Percentiles rank a stretch among this genome's conserved stretches.
phyloP scores from a whole-genome alignment of 1,140 invertebrate genomes.

The Hormaphis cornu region DNA sequence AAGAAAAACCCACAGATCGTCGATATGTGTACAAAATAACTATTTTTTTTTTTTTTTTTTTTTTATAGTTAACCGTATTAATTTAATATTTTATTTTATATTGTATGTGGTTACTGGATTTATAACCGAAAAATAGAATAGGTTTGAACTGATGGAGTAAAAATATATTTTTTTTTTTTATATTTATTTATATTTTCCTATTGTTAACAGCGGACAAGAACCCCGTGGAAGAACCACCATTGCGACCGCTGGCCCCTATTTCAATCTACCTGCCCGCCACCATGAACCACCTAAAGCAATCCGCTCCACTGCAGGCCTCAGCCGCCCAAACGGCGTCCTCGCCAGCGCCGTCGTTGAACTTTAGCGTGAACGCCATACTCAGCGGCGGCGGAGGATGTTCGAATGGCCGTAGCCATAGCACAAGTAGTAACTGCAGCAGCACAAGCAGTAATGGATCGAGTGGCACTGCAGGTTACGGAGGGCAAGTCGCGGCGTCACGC shows the following conservation, averaged over 20 bases:
- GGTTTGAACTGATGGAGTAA: too few relatives aligned
- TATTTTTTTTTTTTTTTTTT: too few relatives aligned
- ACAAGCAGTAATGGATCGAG: background rate
- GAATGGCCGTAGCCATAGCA: background rate
- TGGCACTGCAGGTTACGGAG: background rate
- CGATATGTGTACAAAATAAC: too few relatives aligned
- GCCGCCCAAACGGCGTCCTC: background rate
- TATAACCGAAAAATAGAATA: too few relatives aligned
- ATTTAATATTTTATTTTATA: too few relatives aligned
- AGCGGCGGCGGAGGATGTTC: background rate
- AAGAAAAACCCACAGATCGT: too few relatives aligned
- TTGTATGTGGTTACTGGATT: too few relatives aligned
- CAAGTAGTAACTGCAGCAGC: background rate
- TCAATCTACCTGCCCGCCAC: background rate
- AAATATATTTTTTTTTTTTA: too few relatives aligned
- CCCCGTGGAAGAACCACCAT: background rate
- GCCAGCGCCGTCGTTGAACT: background rate
- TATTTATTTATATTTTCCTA: background rate
- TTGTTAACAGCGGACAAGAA: background rate
- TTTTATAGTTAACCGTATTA: too few relatives aligned
- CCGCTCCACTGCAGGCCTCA: background rate
- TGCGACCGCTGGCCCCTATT: background rate
- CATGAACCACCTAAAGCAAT: background rate
- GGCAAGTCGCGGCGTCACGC: background rate
- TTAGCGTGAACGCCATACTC: constrained; percentile 18